Percentiles rank a stretch among this genome's conserved stretches.
phyloP scores from a whole-genome alignment of 2,113 vertebrate species.

The Chunga burmeisteri region DNA sequence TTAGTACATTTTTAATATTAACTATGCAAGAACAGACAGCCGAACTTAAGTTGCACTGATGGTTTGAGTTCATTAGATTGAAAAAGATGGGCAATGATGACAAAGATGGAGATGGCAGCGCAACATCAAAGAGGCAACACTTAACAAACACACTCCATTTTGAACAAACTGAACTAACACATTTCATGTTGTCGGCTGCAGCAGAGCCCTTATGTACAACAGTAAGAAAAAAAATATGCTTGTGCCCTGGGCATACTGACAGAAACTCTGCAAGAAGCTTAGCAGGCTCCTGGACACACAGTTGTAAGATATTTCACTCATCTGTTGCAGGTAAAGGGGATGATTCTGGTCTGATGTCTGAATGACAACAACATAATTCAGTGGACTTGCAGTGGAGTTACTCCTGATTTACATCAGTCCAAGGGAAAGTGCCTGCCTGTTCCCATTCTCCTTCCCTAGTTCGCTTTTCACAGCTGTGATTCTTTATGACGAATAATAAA shows the following conservation, averaged over 20 bases:
- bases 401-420: background rate
- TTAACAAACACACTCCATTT: slow-evolving; percentile 59
- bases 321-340: slow-evolving; percentile 2
- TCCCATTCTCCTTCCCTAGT: background rate
- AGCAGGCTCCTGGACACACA: background rate
- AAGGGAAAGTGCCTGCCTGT: background rate
- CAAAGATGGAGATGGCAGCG: slow-evolving; percentile 73
- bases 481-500: slow-evolving; percentile 45
- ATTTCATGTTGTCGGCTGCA: slow-evolving; percentile 42
- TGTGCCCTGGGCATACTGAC: slow-evolving; percentile 26
- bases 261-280: slow-evolving; percentile 24
- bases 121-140: slow-evolving; percentile 64
- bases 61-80: slow-evolving; percentile 86
- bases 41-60: slow-evolving; percentile 84
- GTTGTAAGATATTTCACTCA: background rate
- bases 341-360: background rate
- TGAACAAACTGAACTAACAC: slow-evolving; percentile 30
- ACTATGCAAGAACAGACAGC: slow-evolving; percentile 84
- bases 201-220: slow-evolving; percentile 45
- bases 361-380: background rate
- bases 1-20: slow-evolving; percentile 91
- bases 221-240: slow-evolving; percentile 4
- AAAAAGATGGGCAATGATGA: slow-evolving; percentile 81
- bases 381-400: background rate
- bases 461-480: background rate